These are phyloP conservation scores for Antedon bifida DNA, from an alignment of 35 echinoderm and acorn worm species.

Conservation along the genomic window DNA sequence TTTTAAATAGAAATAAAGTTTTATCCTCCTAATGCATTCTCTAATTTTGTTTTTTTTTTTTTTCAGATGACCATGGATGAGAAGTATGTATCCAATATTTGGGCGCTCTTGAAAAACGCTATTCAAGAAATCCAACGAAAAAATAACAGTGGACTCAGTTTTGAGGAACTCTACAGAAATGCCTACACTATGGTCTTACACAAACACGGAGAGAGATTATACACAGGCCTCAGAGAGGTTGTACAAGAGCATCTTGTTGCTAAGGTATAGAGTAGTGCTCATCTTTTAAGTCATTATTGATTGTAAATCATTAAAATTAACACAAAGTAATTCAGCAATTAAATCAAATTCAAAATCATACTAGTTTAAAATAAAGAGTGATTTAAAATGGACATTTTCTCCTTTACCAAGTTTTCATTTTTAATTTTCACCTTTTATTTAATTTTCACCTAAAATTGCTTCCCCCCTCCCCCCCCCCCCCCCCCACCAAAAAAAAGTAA, in stretches of 20 bases:
- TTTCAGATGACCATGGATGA: conserved; percentile 92
- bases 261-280: conserved; percentile 30
- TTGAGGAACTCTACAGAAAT: conserved; percentile 95
- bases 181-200: conserved; percentile 97
- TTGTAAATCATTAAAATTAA: no score
- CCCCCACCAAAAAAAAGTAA: no score
- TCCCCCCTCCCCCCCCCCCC: no score
- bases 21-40: neutral
- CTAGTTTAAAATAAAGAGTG: no score
- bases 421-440: no score
- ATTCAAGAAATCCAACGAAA: conserved; percentile 95
- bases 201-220: conserved; percentile 86
- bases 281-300: no score
- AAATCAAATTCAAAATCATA: no score
- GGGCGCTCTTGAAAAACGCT: conserved; percentile 87
- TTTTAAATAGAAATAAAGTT: no score
- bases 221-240: conserved; percentile 81
- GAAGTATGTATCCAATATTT: conserved; percentile 95
- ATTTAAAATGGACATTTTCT: no score
- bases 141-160: conserved; percentile 98
- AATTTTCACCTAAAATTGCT: no score
- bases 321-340: no score
- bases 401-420: no score
- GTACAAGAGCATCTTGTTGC: conserved; percentile 85
- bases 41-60: conserved; percentile 8